Evolutionary conservation across 2,113 vertebrate species (phyloP), one percentile per base, ranked within the genome.

Genomic region (Sceloporus undulatus): DNA sequence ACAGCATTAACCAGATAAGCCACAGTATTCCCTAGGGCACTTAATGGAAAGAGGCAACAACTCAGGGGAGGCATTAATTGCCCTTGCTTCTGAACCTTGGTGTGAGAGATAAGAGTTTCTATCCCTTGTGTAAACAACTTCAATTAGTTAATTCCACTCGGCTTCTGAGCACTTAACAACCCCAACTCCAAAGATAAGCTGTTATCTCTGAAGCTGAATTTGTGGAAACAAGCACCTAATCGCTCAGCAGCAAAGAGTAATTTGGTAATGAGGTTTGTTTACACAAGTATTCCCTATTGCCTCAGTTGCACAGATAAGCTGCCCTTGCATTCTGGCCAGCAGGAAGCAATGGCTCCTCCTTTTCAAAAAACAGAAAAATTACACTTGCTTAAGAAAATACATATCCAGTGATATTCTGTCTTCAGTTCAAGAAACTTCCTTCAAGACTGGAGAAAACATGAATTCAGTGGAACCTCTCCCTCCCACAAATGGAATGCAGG

Each of bases 141-240:
- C 87, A 78, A 88, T 84, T 84, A 84, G 87, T 88, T 88, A 88
- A 84, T 88, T 84, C 87, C 74, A 59, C 62, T 88, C 74, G 56
- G 81, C 75, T 84, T 88, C 74, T 88, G 87, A 88, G 65, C 62
- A 84, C 81, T 88, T 77, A 83, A 78, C 62, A 88, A 88, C 81
- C 71, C 62, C 80, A 78, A 83, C 59, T 74, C 87, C 74, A 78
- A 84, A 77, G 81, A 84, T 88, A 88, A 84, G 81, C 87, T 78
- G 78, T 88, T 84, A 84, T 84, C 81, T 78, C n/a, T 70, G 74
- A 56, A 88, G 81, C 74, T 27, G 81, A 78, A 84, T 70, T 77
- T 84, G 74, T 84, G 81, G 62, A 88, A 84, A 88, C 87, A 78
- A 88, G 80, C 62, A 83, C 87, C 81, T 83, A 78, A 88, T 88